Percentiles rank a stretch among this genome's conserved stretches.
phyloP scores from a whole-genome alignment of 2,888 invertebrate species.

The Gymnoscelis rufifasciata region DNA sequence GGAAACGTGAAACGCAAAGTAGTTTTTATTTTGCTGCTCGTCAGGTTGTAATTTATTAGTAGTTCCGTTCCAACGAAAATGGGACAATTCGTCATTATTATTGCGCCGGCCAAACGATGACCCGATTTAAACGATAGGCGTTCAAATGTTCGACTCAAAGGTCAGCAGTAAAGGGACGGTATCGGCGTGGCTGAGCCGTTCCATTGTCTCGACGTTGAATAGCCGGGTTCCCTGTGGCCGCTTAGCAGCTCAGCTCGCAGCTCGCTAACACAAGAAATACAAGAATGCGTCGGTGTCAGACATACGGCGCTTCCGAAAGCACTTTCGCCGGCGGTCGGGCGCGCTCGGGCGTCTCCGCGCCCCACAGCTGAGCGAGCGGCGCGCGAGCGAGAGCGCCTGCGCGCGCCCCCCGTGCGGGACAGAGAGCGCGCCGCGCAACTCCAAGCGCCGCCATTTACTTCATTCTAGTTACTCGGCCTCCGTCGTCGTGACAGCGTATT shows the following conservation, averaged over 20 bases:
- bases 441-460: constrained; percentile 69
- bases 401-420: constrained; percentile 33
- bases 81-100: neutral
- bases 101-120: neutral
- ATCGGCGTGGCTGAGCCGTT: constrained; percentile 11
- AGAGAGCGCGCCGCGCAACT: constrained; percentile 58
- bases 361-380: constrained; percentile 72
- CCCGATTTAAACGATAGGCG: too few species aligned
- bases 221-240: constrained; percentile 30
- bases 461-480: constrained; percentile 66
- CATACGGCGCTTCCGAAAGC: constrained; percentile 58
- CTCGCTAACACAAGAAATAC: constrained; percentile 40
- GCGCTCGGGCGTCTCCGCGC: constrained; percentile 58
- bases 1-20: constrained; percentile 1
- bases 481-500: constrained; percentile 70
- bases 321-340: constrained; percentile 71
- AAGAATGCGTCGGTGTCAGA: constrained; percentile 46
- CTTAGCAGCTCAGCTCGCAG: too few species aligned
- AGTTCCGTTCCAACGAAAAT: neutral
- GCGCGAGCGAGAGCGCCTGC: constrained; percentile 49
- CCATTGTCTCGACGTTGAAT: constrained; percentile 31
- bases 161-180: constrained; percentile 20
- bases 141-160: constrained; percentile 10
- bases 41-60: neutral
- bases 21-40: neutral